Evolutionary conservation across 2,888 invertebrate species (phyloP).

Genomic region (Nycteola revayana): DNA sequence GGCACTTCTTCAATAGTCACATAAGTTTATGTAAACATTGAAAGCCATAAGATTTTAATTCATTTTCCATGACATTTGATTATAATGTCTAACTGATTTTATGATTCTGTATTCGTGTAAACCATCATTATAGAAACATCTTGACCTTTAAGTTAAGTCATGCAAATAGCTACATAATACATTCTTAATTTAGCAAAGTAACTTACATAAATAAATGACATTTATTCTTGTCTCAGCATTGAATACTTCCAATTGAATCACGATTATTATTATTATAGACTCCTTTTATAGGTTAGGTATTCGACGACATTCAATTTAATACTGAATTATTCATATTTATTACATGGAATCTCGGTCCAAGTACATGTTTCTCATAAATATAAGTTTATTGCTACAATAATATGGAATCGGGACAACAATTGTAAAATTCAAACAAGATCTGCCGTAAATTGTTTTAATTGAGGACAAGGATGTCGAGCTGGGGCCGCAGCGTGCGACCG

Average conservation of each 20-base stretch:
- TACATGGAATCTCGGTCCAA: constrained; percentile 14
- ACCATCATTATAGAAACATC: too few species aligned
- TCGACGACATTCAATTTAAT: too few species aligned
- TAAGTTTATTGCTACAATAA: constrained; percentile 28
- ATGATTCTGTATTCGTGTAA: too few species aligned
- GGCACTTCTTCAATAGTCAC: too few species aligned
- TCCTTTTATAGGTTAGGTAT: constrained; percentile 25
- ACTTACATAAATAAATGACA: constrained; percentile 6
- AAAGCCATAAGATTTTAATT: too few species aligned
- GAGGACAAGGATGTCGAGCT: constrained; percentile 73
- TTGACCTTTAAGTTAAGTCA: too few species aligned
- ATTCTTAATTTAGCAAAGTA: too few species aligned
- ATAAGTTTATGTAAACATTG: too few species aligned
- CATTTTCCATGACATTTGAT: too few species aligned
- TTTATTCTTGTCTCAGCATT: constrained; percentile 8
- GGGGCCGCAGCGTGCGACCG: constrained; percentile 43
- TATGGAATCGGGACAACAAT: constrained; percentile 40
- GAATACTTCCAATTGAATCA: constrained; percentile 8
- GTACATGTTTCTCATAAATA: constrained; percentile 20
- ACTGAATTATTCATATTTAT: constrained; percentile 2
- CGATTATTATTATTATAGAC: constrained; percentile 22
- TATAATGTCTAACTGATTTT: too few species aligned
- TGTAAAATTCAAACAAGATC: constrained; percentile 64
- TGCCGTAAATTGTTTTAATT: constrained; percentile 72
- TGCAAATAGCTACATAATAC: too few species aligned